These are phyloP conservation scores for Iselma pallidipennis DNA, from an alignment of 2,888 invertebrate genomes.

Conservation along the genomic window DNA sequence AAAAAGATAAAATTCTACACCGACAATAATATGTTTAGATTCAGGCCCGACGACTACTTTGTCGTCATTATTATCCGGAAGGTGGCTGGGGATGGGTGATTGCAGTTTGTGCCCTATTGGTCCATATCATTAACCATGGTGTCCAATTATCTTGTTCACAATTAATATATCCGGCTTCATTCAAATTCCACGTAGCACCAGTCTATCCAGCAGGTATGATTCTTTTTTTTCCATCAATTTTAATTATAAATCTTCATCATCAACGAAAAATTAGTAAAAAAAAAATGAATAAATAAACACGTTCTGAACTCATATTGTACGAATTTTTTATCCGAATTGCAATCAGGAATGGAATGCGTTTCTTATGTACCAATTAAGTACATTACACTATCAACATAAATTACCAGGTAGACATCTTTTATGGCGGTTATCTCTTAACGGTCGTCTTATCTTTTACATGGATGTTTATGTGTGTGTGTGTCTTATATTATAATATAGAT, in stretches of 20 bases:
- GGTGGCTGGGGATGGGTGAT: slow-evolving; percentile 88
- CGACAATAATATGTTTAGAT: slow-evolving; percentile 51
- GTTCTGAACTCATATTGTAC: slow-evolving; percentile 26
- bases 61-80: slow-evolving; percentile 82
- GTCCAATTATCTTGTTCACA: slow-evolving; percentile 68
- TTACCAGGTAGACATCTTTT: slow-evolving; percentile 26
- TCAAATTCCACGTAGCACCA: slow-evolving; percentile 65
- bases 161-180: slow-evolving; percentile 66
- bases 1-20: slow-evolving; percentile 8
- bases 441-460: slow-evolving; percentile 26
- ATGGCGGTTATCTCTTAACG: slow-evolving; percentile 11
- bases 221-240: background rate
- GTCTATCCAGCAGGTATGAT: slow-evolving; percentile 65
- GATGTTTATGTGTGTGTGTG: slow-evolving; percentile 5
- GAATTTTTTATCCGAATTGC: slow-evolving; percentile 17
- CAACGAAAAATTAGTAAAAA: background rate
- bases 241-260: background rate
- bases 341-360: slow-evolving; percentile 31
- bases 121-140: slow-evolving; percentile 75
- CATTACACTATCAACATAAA: slow-evolving; percentile 35
- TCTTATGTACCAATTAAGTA: slow-evolving; percentile 39
- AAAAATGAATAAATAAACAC: slow-evolving; percentile 5
- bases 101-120: slow-evolving; percentile 71
- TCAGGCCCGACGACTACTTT: slow-evolving; percentile 67
- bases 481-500: no score